phyloP scores from a whole-genome alignment of 2,888 invertebrate genomes.

The Enchytraeus crypticus region DNA sequence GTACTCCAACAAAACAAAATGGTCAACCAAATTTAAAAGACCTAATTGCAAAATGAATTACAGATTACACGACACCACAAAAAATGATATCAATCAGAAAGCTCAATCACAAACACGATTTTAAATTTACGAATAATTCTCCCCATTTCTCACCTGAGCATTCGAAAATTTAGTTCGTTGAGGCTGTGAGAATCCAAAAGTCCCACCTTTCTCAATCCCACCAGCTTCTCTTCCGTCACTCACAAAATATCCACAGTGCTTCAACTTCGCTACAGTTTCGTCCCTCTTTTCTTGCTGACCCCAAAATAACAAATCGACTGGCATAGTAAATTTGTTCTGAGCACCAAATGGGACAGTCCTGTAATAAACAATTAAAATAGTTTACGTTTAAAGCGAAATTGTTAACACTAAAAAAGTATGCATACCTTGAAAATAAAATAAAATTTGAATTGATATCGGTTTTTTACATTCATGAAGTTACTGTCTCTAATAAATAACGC shows the following conservation, averaged over 20 bases:
- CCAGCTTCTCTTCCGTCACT: not conserved
- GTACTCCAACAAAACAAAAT: too few species aligned
- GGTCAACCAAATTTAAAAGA: not conserved
- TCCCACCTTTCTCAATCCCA: not conserved
- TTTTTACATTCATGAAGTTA: not conserved
- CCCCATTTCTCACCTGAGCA: not conserved
- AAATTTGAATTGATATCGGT: not conserved
- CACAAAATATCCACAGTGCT: conserved; percentile 18
- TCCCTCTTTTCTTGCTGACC: conserved; percentile 26
- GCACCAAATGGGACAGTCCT: conserved; percentile 30
- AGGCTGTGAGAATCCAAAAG: not conserved
- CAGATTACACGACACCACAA: too few species aligned
- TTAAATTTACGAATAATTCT: not conserved
- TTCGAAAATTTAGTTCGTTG: not conserved
- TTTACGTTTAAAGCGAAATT: not conserved
- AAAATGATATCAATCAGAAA: too few species aligned
- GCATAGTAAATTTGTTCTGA: conserved; percentile 27
- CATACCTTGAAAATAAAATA: not conserved
- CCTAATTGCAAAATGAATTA: not conserved
- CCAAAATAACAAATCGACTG: conserved; percentile 30
- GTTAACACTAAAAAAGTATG: not conserved
- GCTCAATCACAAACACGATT: too few species aligned
- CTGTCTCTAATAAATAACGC: not conserved
- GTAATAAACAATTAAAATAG: not conserved
- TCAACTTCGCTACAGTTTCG: conserved; percentile 19